phyloP scores from a whole-genome alignment of 2,797 vertebrate genomes.

The Euphonia xanthogaster region DNA sequence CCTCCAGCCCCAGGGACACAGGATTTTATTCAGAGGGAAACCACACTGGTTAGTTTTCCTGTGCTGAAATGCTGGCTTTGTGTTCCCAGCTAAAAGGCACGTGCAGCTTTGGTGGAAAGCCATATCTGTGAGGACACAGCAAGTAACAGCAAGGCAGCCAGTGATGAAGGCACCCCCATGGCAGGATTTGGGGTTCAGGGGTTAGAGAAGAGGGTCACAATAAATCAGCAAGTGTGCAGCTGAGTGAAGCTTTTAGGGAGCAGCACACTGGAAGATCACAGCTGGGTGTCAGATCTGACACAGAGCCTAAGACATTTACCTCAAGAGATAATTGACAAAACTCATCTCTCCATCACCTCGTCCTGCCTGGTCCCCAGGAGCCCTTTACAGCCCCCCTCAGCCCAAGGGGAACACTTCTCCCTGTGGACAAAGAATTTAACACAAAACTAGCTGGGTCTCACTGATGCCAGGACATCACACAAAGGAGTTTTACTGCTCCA shows the following conservation, averaged over 20 bases:
- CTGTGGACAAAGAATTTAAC: background rate
- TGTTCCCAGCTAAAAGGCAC: background rate
- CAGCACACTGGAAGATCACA: background rate
- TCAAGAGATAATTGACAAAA: background rate
- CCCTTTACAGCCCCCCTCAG: background rate
- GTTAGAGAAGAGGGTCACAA: background rate
- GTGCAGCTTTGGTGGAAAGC: background rate
- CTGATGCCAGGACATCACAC: background rate
- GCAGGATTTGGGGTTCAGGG: background rate
- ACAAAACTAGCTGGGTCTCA: background rate
- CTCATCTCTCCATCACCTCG: background rate
- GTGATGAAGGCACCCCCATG: accelerated
- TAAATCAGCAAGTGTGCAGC: background rate
- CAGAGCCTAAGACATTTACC: background rate
- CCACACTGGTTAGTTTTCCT: background rate
- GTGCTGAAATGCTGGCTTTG: background rate
- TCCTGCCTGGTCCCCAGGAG: background rate
- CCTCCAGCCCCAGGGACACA: background rate
- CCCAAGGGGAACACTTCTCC: background rate
- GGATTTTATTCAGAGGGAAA: background rate
- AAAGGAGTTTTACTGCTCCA: background rate
- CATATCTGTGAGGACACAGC: background rate
- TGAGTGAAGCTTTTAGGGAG: background rate
- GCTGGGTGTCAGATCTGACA: no score
- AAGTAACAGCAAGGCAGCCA: background rate